Conservation (phyloP, 2,113 vertebrate species). For the Dunckerocampus dactyliophorus region DNA sequence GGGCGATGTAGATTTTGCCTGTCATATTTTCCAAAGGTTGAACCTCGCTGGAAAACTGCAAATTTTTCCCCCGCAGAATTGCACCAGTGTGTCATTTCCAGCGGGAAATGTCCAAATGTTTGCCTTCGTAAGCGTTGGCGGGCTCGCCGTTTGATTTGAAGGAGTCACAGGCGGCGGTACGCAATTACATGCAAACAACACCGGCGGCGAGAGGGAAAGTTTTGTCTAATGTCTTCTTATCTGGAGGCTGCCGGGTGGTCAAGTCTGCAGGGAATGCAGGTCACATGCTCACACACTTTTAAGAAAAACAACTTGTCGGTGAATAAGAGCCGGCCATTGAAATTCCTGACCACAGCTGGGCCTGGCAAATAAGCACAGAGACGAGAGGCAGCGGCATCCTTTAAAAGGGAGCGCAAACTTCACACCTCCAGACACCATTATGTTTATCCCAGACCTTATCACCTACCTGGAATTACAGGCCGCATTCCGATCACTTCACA, state of each 20-base stretch:
- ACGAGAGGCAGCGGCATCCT: neutral
- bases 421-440: conserved; percentile 10
- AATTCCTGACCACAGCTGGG: conserved; percentile 3
- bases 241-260: conserved; percentile 1
- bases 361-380: conserved; percentile 5
- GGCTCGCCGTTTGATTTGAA: neutral
- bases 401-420: neutral
- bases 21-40: neutral
- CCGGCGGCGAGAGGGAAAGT: neutral
- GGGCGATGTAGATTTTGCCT: neutral
- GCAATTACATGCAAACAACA: conserved; percentile 8
- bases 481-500: neutral
- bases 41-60: neutral
- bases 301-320: conserved; percentile 5
- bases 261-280: conserved; percentile 2
- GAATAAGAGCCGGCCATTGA: neutral
- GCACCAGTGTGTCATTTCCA: neutral
- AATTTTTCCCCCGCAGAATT: conserved; percentile 1
- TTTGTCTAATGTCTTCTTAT: conserved; percentile 1
- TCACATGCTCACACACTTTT: neutral
- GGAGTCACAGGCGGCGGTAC: neutral
- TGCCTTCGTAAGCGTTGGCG: neutral
- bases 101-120: neutral
- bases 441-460: conserved; percentile 10
- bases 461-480: neutral